phyloP scores from a whole-genome alignment of 2,113 vertebrate genomes.

The Pycnonotus jocosus region DNA sequence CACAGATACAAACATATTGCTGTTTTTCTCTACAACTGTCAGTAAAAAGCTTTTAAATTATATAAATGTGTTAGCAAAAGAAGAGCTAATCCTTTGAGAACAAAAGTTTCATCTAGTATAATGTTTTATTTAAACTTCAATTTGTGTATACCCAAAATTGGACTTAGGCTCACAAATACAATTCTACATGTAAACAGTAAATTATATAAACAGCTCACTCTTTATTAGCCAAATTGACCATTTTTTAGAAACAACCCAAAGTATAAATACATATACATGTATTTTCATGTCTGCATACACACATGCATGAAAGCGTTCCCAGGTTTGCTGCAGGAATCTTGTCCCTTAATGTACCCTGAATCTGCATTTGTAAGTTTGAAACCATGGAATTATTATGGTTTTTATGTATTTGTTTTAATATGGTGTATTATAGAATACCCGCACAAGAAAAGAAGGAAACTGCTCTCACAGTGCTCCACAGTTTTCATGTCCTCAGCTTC shows the following conservation, averaged over 20 bases:
- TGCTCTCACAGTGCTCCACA: not conserved
- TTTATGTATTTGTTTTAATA: not conserved
- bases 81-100: not conserved
- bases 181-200: not conserved
- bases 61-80: not conserved
- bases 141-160: not conserved
- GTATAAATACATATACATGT: not conserved
- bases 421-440: not conserved
- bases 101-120: not conserved
- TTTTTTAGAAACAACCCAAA: not conserved
- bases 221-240: not conserved
- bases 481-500: slow-evolving; percentile 21
- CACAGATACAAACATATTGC: not conserved
- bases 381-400: not conserved
- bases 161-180: not conserved
- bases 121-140: not conserved
- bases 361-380: not conserved
- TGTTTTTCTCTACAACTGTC: not conserved
- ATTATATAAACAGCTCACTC: not conserved
- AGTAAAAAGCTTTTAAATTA: not conserved
- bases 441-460: not conserved
- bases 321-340: not conserved
- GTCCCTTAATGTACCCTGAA: not conserved
- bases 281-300: not conserved
- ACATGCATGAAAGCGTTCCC: not conserved